These are phyloP conservation scores for Pteropus alecto DNA, from an alignment of 2,113 vertebrate species.

Conservation along the genomic window DNA sequence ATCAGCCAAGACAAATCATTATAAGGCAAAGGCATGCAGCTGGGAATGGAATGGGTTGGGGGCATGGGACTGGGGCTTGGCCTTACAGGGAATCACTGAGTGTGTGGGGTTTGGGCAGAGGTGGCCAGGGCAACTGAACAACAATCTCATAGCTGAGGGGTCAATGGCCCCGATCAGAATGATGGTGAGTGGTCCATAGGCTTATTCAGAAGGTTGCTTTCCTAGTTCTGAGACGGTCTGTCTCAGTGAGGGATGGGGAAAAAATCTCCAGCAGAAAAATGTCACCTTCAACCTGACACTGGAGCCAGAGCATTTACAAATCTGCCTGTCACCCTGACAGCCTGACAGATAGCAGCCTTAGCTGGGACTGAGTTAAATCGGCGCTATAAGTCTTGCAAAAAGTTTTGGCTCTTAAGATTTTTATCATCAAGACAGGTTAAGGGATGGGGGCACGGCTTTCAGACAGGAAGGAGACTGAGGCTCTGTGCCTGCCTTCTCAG, in stretches of 20 bases:
- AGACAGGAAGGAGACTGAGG: neutral
- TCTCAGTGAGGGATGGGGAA: slow-evolving; percentile 36
- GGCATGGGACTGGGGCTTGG: neutral
- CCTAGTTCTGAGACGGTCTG: slow-evolving; percentile 31
- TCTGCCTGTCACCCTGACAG: slow-evolving; percentile 76
- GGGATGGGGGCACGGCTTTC: slow-evolving; percentile 17
- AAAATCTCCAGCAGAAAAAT: slow-evolving; percentile 77
- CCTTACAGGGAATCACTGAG: neutral
- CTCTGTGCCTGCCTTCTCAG: neutral
- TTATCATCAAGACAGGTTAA: slow-evolving; percentile 70
- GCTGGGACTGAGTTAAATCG: slow-evolving; percentile 69
- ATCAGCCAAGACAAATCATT: slow-evolving; percentile 71
- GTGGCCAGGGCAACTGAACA: accelerated
- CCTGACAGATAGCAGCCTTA: slow-evolving; percentile 82
- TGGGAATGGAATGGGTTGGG: slow-evolving; percentile 49
- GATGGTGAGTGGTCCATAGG: neutral
- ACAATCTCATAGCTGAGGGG: neutral
- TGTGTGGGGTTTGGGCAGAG: neutral
- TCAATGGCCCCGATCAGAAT: accelerated
- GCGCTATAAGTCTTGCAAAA: slow-evolving; percentile 69
- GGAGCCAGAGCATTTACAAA: slow-evolving; percentile 79
- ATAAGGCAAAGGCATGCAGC: slow-evolving; percentile 68
- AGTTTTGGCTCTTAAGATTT: slow-evolving; percentile 66
- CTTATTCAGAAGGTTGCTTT: neutral
- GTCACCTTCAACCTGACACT: slow-evolving; percentile 84